These are phyloP conservation scores for Caiman crocodilus DNA, from an alignment of 2,797 vertebrate genomes.

Conservation along the genomic window DNA sequence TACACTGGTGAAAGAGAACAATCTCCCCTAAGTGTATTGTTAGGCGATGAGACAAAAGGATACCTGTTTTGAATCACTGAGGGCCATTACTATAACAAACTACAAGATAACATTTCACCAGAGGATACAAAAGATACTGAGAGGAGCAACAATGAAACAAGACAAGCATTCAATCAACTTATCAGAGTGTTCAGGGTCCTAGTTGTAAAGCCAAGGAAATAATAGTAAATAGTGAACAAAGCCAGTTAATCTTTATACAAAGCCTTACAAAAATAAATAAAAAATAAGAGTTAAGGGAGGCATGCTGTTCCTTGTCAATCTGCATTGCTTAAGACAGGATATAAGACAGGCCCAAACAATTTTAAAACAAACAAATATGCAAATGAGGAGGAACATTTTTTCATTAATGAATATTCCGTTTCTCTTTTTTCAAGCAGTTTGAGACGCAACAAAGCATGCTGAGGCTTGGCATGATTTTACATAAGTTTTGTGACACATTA, in stretches of 20 bases:
- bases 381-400: not conserved
- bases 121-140: conserved; percentile 77
- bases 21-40: conserved; percentile 45
- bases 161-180: conserved; percentile 79
- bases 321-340: not conserved
- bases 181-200: conserved; percentile 71
- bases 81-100: conserved; percentile 77
- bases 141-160: conserved; percentile 76
- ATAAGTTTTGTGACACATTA: conserved; percentile 36
- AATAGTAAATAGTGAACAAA: conserved; percentile 75
- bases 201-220: conserved; percentile 73
- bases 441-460: conserved; percentile 41
- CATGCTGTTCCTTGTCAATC: not conserved
- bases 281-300: conserved; percentile 23
- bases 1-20: conserved; percentile 61
- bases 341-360: conserved; percentile 41
- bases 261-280: conserved; percentile 76
- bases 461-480: conserved; percentile 4
- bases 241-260: conserved; percentile 76
- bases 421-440: conserved; percentile 27
- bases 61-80: conserved; percentile 74
- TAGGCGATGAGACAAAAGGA: conserved; percentile 58
- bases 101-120: conserved; percentile 77
- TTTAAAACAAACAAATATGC: conserved; percentile 50
- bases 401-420: conserved; percentile 17